Evolutionary conservation across 1,140 invertebrate species (phyloP), one percentile per base, ranked within the genome.

Genomic region (Magallana angulata): DNA sequence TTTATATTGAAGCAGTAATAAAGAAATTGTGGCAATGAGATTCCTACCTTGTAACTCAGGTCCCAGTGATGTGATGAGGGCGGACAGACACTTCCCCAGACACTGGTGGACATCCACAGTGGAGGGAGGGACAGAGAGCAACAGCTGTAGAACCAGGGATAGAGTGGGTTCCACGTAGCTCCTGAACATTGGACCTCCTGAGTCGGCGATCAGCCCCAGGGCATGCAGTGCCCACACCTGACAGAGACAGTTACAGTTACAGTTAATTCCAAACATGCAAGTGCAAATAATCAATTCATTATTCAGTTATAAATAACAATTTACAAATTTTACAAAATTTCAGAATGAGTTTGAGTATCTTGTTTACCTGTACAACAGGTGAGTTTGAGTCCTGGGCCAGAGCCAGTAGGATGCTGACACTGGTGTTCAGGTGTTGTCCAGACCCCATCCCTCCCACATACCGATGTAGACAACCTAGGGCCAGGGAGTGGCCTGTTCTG

Each of bases 131-230:
- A 99, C 97, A 86, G 96, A 97, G 58, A 99, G 96, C 60, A 99
- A 95, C 71, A 99, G 95, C 93, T 98, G 98, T 36, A 99, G 95
- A 48, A 98, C 97, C 36, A 99, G 96, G 1, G 97, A 97, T 48
- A 99, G 95, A 0, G 98, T 97, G 0, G 98, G 98, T 93, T 99
- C 99, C 12, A 99, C 98, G 95, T 99, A 99, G 16, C 97, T 97
- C 36, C 98, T 96, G 95, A 99, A 99, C 98, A 99, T 99, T 56
- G 98, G 99, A 1, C 99, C 99, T 36, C 98, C 98, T 8, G 98
- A 99, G 94, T 99, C 98, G 48, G 98, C 98, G 87, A 99, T 98
- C 87, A 99, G 96, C 9, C 98, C 97, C 58, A 99, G 94, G 2
- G 98, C 98, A 95, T 99, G 98, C 5, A 99, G 95, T 0, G 99